Conservation (phyloP, 1,140 invertebrate genomes). For the Hyposmocoma kahamanoa region DNA sequence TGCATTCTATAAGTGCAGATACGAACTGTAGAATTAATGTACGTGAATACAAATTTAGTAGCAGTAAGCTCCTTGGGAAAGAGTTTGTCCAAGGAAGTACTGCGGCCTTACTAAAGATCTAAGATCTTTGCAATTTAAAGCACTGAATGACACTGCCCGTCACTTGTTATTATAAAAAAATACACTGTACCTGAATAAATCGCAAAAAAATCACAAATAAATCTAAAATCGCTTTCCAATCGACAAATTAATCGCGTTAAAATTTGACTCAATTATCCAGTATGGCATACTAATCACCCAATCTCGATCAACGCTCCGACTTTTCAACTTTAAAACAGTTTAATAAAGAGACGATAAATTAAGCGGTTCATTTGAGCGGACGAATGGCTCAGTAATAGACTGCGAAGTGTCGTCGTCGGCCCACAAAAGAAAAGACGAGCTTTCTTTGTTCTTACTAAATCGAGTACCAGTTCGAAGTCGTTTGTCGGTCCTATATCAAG, state of each 20-base stretch:
- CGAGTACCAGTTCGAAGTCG: conserved; percentile 43
- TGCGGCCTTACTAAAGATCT: too few relatives aligned
- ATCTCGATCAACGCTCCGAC: neutral
- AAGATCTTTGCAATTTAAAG: too few relatives aligned
- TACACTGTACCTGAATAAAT: too few relatives aligned
- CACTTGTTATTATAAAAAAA: too few relatives aligned
- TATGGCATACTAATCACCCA: neutral
- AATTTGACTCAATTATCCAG: neutral
- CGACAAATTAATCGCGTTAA: neutral
- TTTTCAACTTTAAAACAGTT: neutral
- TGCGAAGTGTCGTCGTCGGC: conserved; percentile 48
- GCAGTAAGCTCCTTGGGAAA: too few relatives aligned
- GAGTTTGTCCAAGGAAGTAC: too few relatives aligned
- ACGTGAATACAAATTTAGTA: too few relatives aligned
- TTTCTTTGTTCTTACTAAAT: conserved; percentile 66
- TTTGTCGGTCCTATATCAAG: conserved; percentile 63
- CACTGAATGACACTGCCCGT: too few relatives aligned
- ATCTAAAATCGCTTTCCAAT: too few relatives aligned
- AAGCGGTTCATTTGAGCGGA: conserved; percentile 62
- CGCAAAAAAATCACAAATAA: too few relatives aligned
- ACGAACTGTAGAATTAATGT: too few relatives aligned
- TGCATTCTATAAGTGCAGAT: too few relatives aligned
- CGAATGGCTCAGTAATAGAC: conserved; percentile 62
- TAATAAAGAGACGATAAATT: conserved; percentile 38
- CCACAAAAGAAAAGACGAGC: conserved; percentile 60